Evolutionary conservation across 2,888 invertebrate genomes (phyloP).

Genomic region (Synanthedon myopaeformis): DNA sequence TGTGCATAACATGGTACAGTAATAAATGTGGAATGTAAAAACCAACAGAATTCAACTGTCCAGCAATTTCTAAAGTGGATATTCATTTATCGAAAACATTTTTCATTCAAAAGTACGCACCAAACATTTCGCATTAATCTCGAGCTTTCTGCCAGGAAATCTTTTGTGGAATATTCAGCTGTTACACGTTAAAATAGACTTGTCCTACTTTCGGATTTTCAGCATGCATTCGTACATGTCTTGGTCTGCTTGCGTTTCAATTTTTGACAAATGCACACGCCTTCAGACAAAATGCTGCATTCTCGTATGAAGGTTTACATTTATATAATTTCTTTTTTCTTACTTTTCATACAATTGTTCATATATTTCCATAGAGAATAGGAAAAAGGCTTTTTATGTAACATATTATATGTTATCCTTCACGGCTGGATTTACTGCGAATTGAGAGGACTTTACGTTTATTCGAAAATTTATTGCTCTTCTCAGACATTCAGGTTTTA

Average conservation of each 20-base stretch:
- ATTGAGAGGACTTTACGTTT: too few relatives aligned
- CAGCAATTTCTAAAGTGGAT: too few relatives aligned
- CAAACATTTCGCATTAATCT: constrained; percentile 20
- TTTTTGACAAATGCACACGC: constrained; percentile 15
- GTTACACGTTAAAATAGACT: constrained; percentile 34
- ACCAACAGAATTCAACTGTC: neutral
- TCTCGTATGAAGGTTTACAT: too few relatives aligned
- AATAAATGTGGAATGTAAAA: neutral
- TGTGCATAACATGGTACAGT: too few relatives aligned
- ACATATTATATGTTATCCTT: too few relatives aligned
- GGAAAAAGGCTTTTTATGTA: too few relatives aligned
- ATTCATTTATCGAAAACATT: neutral
- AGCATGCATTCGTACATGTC: constrained; percentile 17
- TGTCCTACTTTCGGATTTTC: constrained; percentile 30
- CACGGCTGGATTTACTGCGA: too few relatives aligned
- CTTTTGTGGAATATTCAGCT: constrained; percentile 25
- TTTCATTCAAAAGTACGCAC: neutral
- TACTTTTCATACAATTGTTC: too few relatives aligned
- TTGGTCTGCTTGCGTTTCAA: constrained; percentile 19
- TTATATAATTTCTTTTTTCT: too few relatives aligned
- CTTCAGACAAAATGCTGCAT: neutral
- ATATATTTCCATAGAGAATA: too few relatives aligned
- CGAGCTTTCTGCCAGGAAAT: constrained; percentile 14
- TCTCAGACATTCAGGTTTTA: too few relatives aligned
- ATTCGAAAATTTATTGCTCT: too few relatives aligned